Evolutionary conservation across 1,140 invertebrate genomes (phyloP).

Genomic region (Aphaenogaster ashmeadi): DNA sequence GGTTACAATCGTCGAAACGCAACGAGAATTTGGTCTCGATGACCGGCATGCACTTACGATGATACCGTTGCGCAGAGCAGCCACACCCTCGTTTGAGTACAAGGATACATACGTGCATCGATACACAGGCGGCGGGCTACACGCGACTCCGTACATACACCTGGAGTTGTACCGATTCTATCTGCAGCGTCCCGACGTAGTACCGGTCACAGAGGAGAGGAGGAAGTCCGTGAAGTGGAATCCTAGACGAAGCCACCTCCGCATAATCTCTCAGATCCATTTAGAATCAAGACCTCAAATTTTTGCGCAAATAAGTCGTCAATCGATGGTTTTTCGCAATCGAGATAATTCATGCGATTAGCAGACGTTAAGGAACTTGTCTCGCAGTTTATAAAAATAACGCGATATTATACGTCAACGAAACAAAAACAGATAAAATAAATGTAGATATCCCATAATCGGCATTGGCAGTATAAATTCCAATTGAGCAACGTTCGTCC

Average conservation of each 20-base stretch:
- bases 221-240: slow-evolving; percentile 60
- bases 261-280: slow-evolving; percentile 3
- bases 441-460: slow-evolving; percentile 35
- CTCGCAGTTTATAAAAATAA: neutral
- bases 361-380: neutral
- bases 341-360: neutral
- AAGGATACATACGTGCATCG: slow-evolving; percentile 61
- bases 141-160: slow-evolving; percentile 50
- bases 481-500: slow-evolving; percentile 46
- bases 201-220: slow-evolving; percentile 38
- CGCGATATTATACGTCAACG: slow-evolving; percentile 18
- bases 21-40: slow-evolving; percentile 72
- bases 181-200: slow-evolving; percentile 66
- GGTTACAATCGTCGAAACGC: slow-evolving; percentile 39
- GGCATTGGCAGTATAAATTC: slow-evolving; percentile 10
- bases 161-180: slow-evolving; percentile 73
- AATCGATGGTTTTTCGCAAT: neutral
- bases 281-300: slow-evolving; percentile 11
- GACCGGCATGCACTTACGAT: slow-evolving; percentile 80
- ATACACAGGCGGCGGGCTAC: slow-evolving; percentile 50
- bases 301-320: neutral
- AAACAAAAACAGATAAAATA: neutral
- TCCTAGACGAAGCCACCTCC: slow-evolving; percentile 59
- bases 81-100: slow-evolving; percentile 81
- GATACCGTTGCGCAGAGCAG: slow-evolving; percentile 83